Evolutionary conservation across 2,113 vertebrate species (phyloP).

Genomic region (Guaruba guarouba): DNA sequence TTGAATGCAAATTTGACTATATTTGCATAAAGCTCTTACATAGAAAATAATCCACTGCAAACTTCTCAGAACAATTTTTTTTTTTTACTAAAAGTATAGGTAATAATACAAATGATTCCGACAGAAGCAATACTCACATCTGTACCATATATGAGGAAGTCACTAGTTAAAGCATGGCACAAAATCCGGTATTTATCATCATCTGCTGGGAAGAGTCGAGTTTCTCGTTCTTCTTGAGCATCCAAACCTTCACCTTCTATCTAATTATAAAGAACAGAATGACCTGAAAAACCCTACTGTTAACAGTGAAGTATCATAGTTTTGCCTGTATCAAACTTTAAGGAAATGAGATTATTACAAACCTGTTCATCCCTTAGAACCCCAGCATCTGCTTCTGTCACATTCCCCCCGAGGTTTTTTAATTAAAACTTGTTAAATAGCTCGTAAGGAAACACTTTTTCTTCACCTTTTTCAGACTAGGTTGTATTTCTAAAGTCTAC

Average conservation of each 20-base stretch:
- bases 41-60: not conserved
- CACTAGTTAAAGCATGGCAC: slow-evolving; percentile 88
- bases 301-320: not conserved
- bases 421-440: not conserved
- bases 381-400: not conserved
- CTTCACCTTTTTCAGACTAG: not conserved
- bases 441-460: not conserved
- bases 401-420: not conserved
- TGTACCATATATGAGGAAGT: slow-evolving; percentile 96
- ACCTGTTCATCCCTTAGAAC: not conserved
- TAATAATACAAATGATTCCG: not conserved
- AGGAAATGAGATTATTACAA: not conserved
- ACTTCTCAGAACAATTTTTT: not conserved
- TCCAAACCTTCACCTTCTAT: slow-evolving; percentile 86
- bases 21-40: not conserved
- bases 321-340: not conserved
- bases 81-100: not conserved
- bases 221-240: slow-evolving; percentile 88
- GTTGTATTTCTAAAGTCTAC: not conserved
- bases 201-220: slow-evolving; percentile 88
- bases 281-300: not conserved
- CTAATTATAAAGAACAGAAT: slow-evolving; percentile 68
- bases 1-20: not conserved
- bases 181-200: slow-evolving; percentile 87
- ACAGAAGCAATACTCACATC: slow-evolving; percentile 79